These are phyloP conservation scores for Ctenopoma kingsleyae DNA, from an alignment of 2,797 vertebrate genomes.

Conservation along the genomic window DNA sequence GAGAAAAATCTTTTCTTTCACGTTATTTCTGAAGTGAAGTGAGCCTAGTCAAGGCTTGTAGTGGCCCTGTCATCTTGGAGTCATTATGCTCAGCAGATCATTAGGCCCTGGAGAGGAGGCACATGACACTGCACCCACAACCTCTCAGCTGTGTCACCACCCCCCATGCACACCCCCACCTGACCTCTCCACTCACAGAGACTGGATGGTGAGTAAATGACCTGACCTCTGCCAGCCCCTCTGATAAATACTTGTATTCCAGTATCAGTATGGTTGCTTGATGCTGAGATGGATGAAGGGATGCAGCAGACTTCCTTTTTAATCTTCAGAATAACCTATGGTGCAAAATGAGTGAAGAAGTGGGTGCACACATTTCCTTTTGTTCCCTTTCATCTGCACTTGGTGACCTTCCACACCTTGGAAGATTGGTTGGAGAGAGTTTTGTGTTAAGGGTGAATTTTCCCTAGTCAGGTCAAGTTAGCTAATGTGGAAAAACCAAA, in stretches of 20 bases:
- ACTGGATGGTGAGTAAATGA: constrained; percentile 65
- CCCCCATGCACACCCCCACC: constrained; percentile 6
- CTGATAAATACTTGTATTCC: constrained; percentile 39
- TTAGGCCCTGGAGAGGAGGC: constrained; percentile 77
- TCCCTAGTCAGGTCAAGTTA: constrained; percentile 38
- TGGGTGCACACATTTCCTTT: constrained; percentile 30
- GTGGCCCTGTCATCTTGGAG: constrained; percentile 52
- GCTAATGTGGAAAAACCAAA: constrained; percentile 36
- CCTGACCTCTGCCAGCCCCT: constrained; percentile 60
- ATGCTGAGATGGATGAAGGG: constrained; percentile 35
- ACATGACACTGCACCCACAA: constrained; percentile 62
- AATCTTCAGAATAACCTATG: constrained; percentile 29
- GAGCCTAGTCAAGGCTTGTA: constrained; percentile 55
- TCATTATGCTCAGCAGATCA: constrained; percentile 78
- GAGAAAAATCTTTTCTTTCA: constrained; percentile 76
- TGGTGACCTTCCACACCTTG: constrained; percentile 3
- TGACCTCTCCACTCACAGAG: constrained; percentile 32
- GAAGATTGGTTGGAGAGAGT: neutral
- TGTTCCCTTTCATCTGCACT: constrained; percentile 14
- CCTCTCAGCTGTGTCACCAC: constrained; percentile 49
- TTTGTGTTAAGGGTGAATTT: constrained; percentile 6
- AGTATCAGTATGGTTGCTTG: constrained; percentile 35
- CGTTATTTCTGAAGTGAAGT: constrained; percentile 75
- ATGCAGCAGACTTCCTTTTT: constrained; percentile 35
- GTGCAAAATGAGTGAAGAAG: constrained; percentile 25